A percentile compares a stretch with the other conserved stretches of the same genome.
Evolutionary conservation across 2,797 vertebrate genomes (phyloP).

Genomic region (Hydrocynus forskahlii): DNA sequence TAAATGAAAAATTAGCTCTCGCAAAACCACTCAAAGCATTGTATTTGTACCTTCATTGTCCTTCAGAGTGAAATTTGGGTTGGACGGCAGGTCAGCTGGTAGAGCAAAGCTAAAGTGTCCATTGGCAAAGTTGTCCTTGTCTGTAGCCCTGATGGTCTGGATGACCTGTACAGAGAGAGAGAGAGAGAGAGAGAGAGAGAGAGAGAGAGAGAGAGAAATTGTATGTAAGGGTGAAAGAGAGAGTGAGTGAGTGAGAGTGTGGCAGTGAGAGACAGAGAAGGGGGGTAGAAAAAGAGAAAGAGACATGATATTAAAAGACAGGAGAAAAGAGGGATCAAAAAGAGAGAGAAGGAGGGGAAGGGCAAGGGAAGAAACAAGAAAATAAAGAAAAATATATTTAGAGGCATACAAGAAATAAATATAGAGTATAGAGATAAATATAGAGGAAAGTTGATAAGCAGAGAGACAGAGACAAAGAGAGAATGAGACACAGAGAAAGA

Average conservation of each 20-base stretch:
- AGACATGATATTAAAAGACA: neutral
- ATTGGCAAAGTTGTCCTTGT: constrained; percentile 89
- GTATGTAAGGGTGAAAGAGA: neutral
- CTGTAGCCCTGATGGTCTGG: constrained; percentile 86
- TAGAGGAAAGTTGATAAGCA: neutral
- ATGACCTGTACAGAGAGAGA: constrained; percentile 78
- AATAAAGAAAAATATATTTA: no score
- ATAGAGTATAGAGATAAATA: neutral
- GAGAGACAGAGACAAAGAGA: neutral
- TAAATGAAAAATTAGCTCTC: neutral
- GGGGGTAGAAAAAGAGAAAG: neutral
- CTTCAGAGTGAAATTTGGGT: constrained; percentile 90
- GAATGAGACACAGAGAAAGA: neutral
- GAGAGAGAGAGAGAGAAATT: neutral
- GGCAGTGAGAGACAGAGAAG: neutral
- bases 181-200: neutral
- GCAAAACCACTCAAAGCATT: neutral
- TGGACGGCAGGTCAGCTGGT: constrained; percentile 76
- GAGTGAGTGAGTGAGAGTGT: neutral
- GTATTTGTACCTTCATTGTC: constrained; percentile 88
- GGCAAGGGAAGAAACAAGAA: neutral
- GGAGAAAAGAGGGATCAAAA: neutral
- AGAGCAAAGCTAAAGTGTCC: constrained; percentile 87
- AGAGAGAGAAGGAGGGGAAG: neutral
- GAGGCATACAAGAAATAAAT: neutral